Base-by-base conservation (phyloP, 2,888 invertebrate genomes). In the Gryllus longicercus region DNA sequence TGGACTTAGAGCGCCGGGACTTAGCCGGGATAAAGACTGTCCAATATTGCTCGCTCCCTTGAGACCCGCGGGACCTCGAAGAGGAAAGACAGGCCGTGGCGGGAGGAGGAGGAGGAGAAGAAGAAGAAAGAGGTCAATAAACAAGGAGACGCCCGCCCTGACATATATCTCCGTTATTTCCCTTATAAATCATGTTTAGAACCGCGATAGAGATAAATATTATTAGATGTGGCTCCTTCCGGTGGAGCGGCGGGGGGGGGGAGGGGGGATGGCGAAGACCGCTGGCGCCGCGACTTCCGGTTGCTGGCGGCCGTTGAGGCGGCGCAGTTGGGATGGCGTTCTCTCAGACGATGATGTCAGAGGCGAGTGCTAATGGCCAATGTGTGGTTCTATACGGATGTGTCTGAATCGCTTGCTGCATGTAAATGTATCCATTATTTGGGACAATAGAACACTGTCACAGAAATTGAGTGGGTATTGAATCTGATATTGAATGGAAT, bases 111-210 rank as follows among this genome's bases (percentile, higher is more conserved):
- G 63, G 14, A 63, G 63, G 12, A 11, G 63, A 1, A 63, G 63
- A 63, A 63, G 63, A 63, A 63, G 63, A 63, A 63, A 63, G 63
- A 63, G 63, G 63, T 63, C 63, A 63, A 63, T 63, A 63, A 63
- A 63, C 63, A 63, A 63, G n/a, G 63, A 63, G 16, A n/a, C n/a
- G 63, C 14, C 10, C 63, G 63, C 63, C n/a, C 63, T 63, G 63
- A n/a, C 63, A 63, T 63, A 63, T 63, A 18, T 63, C 63, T 63
- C 63, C 16, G 63, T 63, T 63, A 63, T 63, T 63, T n/a, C 63
- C n/a, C 63, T 63, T 63, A 63, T 63, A 63, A 18, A 63, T 63
- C 63, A 63, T 63, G 63, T 63, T 63, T 63, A 63, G 63, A 63
- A 63, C 63, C 16, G 63, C n/a, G 63, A 63, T 63, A 63, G 63